Base-by-base conservation (phyloP, 2,888 invertebrate genomes). In the Pyralis farinalis region DNA sequence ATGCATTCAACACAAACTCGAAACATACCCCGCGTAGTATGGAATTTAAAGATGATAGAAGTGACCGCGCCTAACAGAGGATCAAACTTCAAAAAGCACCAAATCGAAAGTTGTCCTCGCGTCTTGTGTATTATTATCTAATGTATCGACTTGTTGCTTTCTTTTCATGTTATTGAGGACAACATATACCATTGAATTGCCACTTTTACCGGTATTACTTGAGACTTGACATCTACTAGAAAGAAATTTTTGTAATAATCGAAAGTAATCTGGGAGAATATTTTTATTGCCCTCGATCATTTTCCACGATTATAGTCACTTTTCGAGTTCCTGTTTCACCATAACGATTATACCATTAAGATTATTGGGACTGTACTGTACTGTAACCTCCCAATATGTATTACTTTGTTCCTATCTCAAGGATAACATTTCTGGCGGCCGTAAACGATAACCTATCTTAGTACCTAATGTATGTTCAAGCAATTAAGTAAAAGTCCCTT, bases 71-170 rank as follows among this genome's bases (percentile, higher is more conserved):
- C 55, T 71, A 67, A 68, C 65, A 65, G 71, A 53, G 57, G 49
- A 49, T 55, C 51, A 56, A 58, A 63, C 62, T 65, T 52, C 55
- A 56, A 61, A 54, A 64, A 43, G 55, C 50, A 51, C 58, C 55
- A 51, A 64, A 60, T 63, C 55, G 66, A 64, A 71, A 71, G 70
- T 64, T 58, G 71, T 69, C 61, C 59, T 63, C 33, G 9, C 56
- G 58, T 65, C 63, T 64, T 59, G 52, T 57, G 55, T 58, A 10
- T 28, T 33, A 33, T 39, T 42, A 34, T 44, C 46, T 50, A 30
- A 51, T 50, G 38, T 40, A 36, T 16, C 16, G 2, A 16, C 16
- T 16, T 34, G 29, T 44, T 42, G 37, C 37, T 49, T 45, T 42
- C 45, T 45, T 55, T 39, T 8, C n/a, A 22, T 22, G 11, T 7